phyloP scores from a whole-genome alignment of 2,113 vertebrate genomes.

The Gorsachius goisagi region DNA sequence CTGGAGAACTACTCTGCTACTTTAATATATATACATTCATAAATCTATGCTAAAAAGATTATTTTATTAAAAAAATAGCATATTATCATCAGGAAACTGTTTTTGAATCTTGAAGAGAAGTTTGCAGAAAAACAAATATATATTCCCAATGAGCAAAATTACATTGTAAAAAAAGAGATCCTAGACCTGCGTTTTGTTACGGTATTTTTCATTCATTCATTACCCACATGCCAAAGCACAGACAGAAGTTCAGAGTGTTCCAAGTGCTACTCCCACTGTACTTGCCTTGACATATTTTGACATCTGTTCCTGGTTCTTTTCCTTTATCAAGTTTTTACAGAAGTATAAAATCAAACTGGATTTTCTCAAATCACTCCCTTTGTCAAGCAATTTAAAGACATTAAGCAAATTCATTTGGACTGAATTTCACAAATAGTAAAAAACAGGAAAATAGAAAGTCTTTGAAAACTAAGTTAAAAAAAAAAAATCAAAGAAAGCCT shows the following conservation, averaged over 20 bases:
- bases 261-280: background rate
- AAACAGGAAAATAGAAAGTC: background rate
- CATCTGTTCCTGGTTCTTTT: background rate
- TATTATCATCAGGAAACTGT: background rate
- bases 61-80: background rate
- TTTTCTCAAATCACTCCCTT: background rate
- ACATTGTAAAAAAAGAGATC: fast-evolving
- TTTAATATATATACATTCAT: background rate
- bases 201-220: background rate
- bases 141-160: background rate
- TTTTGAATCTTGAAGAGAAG: background rate
- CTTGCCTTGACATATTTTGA: background rate
- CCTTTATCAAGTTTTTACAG: background rate
- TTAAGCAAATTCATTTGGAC: background rate
- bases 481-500: background rate
- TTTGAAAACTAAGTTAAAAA: background rate
- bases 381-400: background rate
- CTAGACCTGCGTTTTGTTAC: fast-evolving
- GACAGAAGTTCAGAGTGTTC: background rate
- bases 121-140: background rate
- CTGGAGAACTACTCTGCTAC: background rate
- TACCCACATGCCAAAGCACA: background rate
- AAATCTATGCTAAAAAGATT: background rate
- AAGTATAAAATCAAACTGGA: background rate
- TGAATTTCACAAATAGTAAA: background rate